These are phyloP conservation scores for Mastomys coucha DNA, from an alignment of 2,113 vertebrate genomes.

Conservation along the genomic window DNA sequence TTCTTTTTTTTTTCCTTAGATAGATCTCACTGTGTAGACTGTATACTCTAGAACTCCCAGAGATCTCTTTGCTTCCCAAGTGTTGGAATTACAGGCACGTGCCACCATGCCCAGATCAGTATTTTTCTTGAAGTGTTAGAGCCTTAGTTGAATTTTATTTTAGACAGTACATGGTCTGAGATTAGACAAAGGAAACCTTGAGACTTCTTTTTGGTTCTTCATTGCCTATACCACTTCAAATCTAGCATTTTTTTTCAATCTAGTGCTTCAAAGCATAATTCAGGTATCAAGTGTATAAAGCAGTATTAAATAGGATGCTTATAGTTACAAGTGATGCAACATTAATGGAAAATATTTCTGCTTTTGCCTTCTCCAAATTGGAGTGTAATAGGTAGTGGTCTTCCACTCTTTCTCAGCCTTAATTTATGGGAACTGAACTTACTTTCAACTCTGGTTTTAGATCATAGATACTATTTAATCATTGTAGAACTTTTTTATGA, in stretches of 20 bases:
- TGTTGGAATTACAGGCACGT: background rate
- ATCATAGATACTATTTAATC: background rate
- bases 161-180: constrained; percentile 15
- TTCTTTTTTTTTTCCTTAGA: background rate
- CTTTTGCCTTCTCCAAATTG: background rate
- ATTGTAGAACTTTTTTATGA: background rate
- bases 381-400: background rate
- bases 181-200: background rate
- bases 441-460: constrained; percentile 12
- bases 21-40: background rate
- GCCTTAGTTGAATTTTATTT: constrained; percentile 47
- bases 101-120: background rate
- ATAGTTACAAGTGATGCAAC: background rate
- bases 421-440: constrained; percentile 22
- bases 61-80: background rate
- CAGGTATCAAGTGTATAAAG: constrained; percentile 12
- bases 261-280: background rate
- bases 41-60: background rate
- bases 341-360: background rate
- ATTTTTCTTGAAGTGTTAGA: background rate
- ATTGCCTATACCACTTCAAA: background rate
- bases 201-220: background rate
- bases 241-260: background rate
- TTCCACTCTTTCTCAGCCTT: background rate
- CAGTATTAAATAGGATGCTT: background rate